Conservation (phyloP, 2,113 vertebrate species). For the Ailurus styani region DNA sequence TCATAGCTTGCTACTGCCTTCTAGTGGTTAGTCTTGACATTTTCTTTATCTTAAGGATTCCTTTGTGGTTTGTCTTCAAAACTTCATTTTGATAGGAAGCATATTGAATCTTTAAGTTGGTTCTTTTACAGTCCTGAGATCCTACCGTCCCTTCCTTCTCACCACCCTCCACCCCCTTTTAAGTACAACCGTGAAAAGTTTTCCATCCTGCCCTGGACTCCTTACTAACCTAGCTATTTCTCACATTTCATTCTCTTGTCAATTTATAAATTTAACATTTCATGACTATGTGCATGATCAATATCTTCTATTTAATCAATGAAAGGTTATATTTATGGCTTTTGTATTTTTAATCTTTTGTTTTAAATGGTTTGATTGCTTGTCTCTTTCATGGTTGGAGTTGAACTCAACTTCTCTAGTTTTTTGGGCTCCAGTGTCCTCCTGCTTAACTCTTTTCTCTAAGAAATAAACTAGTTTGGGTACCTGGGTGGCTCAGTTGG, state of each 20-base stretch:
- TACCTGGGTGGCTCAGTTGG: too few relatives aligned
- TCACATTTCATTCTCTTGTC: neutral
- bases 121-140: neutral
- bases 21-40: constrained; percentile 42
- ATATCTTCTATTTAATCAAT: neutral
- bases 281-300: neutral
- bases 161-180: neutral
- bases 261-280: neutral
- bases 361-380: neutral
- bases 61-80: neutral
- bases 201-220: neutral
- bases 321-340: neutral
- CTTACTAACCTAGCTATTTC: neutral
- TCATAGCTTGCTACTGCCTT: constrained; percentile 41
- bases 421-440: neutral
- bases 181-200: neutral
- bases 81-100: neutral
- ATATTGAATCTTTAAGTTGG: neutral
- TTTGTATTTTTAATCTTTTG: neutral
- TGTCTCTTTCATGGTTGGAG: neutral
- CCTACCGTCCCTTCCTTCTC: neutral
- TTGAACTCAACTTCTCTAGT: neutral
- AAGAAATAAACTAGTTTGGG: neutral
- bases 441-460: neutral
- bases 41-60: neutral